Evolutionary conservation across 1,140 invertebrate genomes (phyloP).

Genomic region (Papilio machaon): DNA sequence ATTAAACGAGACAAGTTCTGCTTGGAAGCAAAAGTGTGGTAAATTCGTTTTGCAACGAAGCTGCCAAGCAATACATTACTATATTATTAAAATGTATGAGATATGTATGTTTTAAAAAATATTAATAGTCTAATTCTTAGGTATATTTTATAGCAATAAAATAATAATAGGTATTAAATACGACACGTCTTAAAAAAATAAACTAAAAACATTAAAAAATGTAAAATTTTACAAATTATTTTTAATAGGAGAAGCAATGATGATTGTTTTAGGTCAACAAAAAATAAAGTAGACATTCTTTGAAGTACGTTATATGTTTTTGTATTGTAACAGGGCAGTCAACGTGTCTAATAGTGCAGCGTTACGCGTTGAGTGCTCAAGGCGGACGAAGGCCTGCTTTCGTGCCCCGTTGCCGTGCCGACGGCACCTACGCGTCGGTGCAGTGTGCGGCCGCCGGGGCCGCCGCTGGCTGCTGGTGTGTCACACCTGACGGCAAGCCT

Average conservation of each 20-base stretch:
- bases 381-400: constrained; percentile 68
- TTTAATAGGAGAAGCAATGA: too few species aligned
- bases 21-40: constrained; percentile 5
- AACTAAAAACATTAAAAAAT: too few species aligned
- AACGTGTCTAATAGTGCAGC: constrained; percentile 64
- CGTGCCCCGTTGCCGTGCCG: constrained; percentile 88
- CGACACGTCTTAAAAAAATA: too few species aligned
- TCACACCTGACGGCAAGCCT: constrained; percentile 89
- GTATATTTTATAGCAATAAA: background rate
- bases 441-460: constrained; percentile 91
- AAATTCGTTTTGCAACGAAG: constrained; percentile 26
- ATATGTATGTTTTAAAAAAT: constrained; percentile 12
- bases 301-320: constrained; percentile 20
- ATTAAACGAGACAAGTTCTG: constrained; percentile 15
- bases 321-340: constrained; percentile 63
- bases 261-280: too few species aligned
- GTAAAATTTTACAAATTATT: too few species aligned
- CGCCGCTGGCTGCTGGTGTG: constrained; percentile 89
- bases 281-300: background rate
- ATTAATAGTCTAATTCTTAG: background rate
- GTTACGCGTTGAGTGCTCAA: constrained; percentile 70
- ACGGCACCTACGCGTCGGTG: constrained; percentile 91
- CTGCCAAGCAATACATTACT: constrained; percentile 20
- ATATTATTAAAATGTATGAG: constrained; percentile 30
- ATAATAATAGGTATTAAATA: too few species aligned